These are phyloP conservation scores for Mizuhopecten yessoensis DNA, from an alignment of 1,140 invertebrate genomes.

Conservation along the genomic window DNA sequence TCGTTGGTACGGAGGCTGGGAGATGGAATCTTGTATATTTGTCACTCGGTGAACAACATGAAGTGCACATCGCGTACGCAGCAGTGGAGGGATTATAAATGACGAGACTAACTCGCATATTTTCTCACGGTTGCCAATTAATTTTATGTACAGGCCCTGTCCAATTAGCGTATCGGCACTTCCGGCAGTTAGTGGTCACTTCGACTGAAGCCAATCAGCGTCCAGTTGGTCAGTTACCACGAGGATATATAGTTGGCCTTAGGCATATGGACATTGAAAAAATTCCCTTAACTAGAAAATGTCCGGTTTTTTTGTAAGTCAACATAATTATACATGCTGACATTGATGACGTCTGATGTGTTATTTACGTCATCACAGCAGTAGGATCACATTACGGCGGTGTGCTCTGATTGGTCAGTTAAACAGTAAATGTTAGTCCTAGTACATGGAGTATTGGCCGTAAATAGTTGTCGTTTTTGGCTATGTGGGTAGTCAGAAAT, in stretches of 20 bases:
- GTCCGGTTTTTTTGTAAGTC: not conserved
- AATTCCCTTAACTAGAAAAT: not conserved
- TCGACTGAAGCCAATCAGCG: not conserved
- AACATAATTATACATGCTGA: not conserved
- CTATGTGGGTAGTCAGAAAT: too few species aligned
- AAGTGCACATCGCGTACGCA: not conserved
- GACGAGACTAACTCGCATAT: not conserved
- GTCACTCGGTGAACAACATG: not conserved
- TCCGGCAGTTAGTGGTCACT: not conserved
- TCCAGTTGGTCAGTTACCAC: not conserved
- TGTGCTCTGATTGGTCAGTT: too few species aligned
- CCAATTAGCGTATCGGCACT: not conserved
- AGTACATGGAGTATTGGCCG: too few species aligned
- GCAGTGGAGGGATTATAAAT: not conserved
- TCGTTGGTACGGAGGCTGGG: not conserved
- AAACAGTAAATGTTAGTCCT: too few species aligned
- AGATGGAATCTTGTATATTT: not conserved
- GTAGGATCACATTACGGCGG: too few species aligned
- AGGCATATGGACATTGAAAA: not conserved
- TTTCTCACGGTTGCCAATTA: conserved; percentile 21
- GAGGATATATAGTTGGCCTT: too few species aligned
- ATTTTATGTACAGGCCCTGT: not conserved
- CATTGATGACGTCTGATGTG: not conserved
- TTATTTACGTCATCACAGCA: not conserved
- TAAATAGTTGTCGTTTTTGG: too few species aligned